Percentiles rank a stretch among this genome's conserved stretches.
phyloP scores from a whole-genome alignment of 1,140 invertebrate species.

The Drosophila equinoxialis region DNA sequence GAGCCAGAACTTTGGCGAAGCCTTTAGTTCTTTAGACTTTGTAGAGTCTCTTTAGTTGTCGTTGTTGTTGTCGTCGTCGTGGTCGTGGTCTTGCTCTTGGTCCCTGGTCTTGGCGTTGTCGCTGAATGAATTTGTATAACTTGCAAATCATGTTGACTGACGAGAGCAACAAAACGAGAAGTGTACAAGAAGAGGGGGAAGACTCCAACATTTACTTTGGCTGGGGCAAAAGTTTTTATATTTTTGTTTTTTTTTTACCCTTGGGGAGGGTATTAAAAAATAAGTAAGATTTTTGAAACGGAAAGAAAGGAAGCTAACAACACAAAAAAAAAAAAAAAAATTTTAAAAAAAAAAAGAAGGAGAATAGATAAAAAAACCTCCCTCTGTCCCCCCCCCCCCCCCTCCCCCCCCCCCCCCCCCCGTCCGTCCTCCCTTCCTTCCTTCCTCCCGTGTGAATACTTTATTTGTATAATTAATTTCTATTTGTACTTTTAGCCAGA shows the following conservation, averaged over 20 bases:
- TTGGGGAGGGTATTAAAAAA: no score
- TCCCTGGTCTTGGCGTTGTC: constrained; percentile 21
- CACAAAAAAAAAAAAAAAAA: no score
- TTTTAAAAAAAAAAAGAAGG: no score
- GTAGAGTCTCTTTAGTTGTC: constrained; percentile 34
- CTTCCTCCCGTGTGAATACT: no score
- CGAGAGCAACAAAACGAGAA: constrained; percentile 19
- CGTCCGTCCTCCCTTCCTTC: no score
- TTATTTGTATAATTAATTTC: no score
- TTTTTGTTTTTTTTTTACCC: not conserved
- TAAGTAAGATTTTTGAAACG: no score
- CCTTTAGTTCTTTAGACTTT: constrained; percentile 7
- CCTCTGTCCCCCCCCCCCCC: no score
- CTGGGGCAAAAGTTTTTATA: constrained; percentile 29
- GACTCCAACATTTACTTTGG: constrained; percentile 45
- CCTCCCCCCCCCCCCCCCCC: no score
- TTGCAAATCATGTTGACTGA: constrained; percentile 81
- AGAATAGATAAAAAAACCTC: no score
- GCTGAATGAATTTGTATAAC: constrained; percentile 77
- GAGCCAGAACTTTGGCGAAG: constrained; percentile 24
- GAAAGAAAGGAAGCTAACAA: no score
- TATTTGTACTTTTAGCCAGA: no score
- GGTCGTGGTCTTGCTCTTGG: constrained; percentile 6
- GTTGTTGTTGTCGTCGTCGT: constrained; percentile 18
- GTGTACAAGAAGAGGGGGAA: not conserved